Evolutionary conservation across 2,113 vertebrate genomes (phyloP).

Genomic region (Phylloscopus trochilus): DNA sequence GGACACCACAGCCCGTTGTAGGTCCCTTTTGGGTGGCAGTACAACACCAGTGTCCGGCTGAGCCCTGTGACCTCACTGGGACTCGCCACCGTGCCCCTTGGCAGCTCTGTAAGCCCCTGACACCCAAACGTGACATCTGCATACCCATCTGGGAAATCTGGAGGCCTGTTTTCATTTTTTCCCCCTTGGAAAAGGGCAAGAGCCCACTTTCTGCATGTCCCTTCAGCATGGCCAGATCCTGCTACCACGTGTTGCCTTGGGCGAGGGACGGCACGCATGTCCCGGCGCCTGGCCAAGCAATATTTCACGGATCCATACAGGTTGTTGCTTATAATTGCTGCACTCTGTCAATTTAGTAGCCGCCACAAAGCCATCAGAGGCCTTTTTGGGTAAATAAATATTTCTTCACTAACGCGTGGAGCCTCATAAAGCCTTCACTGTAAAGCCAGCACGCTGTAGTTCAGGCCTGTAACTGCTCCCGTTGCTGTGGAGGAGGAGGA

Average conservation of each 20-base stretch:
- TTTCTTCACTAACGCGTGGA: neutral
- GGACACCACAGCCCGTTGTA: rapidly evolving
- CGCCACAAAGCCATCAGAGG: slow-evolving; percentile 26
- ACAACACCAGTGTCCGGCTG: rapidly evolving
- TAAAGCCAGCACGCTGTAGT: neutral
- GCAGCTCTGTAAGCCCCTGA: neutral
- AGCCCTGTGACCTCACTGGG: neutral
- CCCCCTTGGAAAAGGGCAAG: neutral
- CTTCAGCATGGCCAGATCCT: neutral
- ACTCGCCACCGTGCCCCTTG: rapidly evolving
- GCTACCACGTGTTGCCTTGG: rapidly evolving
- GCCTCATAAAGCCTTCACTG: neutral
- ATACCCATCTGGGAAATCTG: neutral
- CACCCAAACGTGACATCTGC: rapidly evolving
- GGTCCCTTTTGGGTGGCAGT: neutral
- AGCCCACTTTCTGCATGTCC: neutral
- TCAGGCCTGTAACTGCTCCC: neutral
- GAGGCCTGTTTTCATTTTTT: rapidly evolving
- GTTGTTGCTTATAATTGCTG: slow-evolving; percentile 32
- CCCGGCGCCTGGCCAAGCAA: rapidly evolving
- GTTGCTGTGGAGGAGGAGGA: rapidly evolving
- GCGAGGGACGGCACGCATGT: rapidly evolving
- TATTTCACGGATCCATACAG: neutral
- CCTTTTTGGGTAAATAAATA: slow-evolving; percentile 54
- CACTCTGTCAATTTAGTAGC: slow-evolving; percentile 41